Base-by-base conservation (phyloP, 2,797 vertebrate genomes). In the Urosaurus nigricauda region DNA sequence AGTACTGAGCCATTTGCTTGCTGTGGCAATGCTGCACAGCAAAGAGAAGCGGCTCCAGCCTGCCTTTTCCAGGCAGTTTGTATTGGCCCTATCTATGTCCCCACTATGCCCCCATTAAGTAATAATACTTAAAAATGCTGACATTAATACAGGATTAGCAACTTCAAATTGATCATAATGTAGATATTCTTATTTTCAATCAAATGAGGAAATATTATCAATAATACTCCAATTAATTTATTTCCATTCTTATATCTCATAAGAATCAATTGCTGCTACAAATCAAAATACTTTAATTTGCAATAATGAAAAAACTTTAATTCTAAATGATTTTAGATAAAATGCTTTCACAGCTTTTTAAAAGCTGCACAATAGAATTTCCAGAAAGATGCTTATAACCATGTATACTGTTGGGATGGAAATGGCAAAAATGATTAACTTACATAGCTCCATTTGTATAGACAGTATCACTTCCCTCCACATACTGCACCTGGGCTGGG, bases 391-490 rank as follows among this genome's bases (percentile, higher is more conserved):
- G 80, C 77, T 86, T 32, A 32, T 80, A 87, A 90, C 6, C 80
- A 87, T 35, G 79, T 3, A 74, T 84, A 80, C 85, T 70, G 83
- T 70, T 65, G 40, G 37, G 12, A 81, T 47, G 65, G 24, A 79
- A 40, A 90, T 82, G 79, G 47, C 3, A 0, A 65, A n/a, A 70
- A 58, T 88, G 47, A 80, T 29, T 87, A 79, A 97, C 97, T 97
- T 95, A 98, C 97, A 98, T 98, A 93, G 97, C 96, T 97, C 97
- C 97, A 82, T 98, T 98, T 95, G 97, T 97, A 88, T 98, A 98
- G 95, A 98, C 97, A 40, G 97, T 96, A 81, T 97, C 97, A 47
- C 96, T 96, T 95, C 97, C 97, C 91, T 98, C 97, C 94, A 98
- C 97, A 83, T 98, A 98, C 95, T 98, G 97, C 94, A 98, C 97